Conservation (phyloP, 2,113 vertebrate genomes). For the Mesembrinibis cayennensis region DNA sequence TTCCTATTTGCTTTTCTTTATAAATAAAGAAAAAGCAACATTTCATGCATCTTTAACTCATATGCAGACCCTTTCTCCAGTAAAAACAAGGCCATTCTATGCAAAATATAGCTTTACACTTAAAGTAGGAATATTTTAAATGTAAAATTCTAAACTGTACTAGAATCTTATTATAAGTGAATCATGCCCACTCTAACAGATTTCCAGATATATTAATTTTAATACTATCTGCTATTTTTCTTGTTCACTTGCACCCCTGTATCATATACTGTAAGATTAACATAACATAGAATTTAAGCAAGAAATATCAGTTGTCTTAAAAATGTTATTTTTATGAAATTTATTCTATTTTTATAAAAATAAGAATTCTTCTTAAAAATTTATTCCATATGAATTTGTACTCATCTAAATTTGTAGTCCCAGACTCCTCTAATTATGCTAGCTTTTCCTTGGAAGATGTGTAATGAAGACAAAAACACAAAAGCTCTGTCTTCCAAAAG, state of each 20-base stretch:
- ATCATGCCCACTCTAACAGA: background rate
- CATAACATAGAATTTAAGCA: background rate
- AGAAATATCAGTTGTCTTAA: background rate
- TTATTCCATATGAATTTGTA: background rate
- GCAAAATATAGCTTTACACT: background rate
- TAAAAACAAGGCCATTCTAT: background rate
- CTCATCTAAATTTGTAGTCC: background rate
- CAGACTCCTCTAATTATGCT: background rate
- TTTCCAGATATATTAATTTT: background rate
- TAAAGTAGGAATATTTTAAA: background rate
- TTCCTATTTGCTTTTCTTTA: background rate
- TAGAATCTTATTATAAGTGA: background rate
- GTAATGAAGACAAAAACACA: background rate
- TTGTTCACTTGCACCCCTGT: background rate
- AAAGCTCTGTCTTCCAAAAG: background rate
- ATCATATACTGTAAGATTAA: background rate
- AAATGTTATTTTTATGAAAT: background rate
- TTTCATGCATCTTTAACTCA: conserved; percentile 6
- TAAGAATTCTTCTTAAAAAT: background rate
- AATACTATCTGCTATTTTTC: background rate
- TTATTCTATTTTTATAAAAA: background rate
- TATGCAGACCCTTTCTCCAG: background rate
- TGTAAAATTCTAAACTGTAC: background rate
- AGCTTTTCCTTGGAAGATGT: background rate
- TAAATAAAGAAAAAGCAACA: background rate